Conservation (phyloP, 2,113 vertebrate genomes). For the Platysteira castanea region DNA sequence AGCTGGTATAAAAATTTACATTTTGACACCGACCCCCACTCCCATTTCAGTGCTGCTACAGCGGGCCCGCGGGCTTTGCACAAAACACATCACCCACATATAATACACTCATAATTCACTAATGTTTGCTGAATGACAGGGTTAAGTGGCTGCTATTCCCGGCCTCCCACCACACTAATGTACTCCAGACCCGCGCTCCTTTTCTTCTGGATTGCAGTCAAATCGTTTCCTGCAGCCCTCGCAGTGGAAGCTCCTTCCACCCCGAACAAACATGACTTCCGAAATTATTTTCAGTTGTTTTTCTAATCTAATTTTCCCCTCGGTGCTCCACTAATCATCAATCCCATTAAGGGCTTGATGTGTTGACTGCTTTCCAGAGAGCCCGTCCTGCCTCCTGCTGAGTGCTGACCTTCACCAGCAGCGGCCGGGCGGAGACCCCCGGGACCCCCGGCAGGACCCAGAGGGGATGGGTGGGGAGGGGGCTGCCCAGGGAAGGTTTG, state of each 20-base stretch:
- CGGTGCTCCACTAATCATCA: constrained; percentile 39
- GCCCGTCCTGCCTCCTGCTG: background rate
- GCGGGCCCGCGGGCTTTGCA: constrained; percentile 2
- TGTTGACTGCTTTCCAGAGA: constrained; percentile 23
- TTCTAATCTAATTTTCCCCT: constrained; percentile 65
- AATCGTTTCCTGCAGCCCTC: constrained; percentile 39
- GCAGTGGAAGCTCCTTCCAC: constrained; percentile 26
- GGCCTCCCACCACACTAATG: constrained; percentile 61
- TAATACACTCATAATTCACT: constrained; percentile 64
- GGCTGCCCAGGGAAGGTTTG: too few species aligned
- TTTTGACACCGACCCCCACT: constrained; percentile 39
- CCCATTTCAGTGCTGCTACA: background rate
- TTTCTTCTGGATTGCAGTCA: constrained; percentile 51
- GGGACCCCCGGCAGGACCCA: accelerated
- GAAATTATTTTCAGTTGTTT: constrained; percentile 53
- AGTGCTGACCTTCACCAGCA: background rate
- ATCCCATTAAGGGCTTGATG: background rate
- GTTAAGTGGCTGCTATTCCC: constrained; percentile 70
- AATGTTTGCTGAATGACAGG: constrained; percentile 68
- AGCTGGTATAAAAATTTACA: constrained; percentile 22
- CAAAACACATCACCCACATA: constrained; percentile 9
- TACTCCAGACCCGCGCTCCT: constrained; percentile 45
- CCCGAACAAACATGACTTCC: background rate
- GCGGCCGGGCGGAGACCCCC: accelerated
- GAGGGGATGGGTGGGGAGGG: background rate